Conservation (phyloP, 1,140 invertebrate species). For the Drosophila sp. region DNA sequence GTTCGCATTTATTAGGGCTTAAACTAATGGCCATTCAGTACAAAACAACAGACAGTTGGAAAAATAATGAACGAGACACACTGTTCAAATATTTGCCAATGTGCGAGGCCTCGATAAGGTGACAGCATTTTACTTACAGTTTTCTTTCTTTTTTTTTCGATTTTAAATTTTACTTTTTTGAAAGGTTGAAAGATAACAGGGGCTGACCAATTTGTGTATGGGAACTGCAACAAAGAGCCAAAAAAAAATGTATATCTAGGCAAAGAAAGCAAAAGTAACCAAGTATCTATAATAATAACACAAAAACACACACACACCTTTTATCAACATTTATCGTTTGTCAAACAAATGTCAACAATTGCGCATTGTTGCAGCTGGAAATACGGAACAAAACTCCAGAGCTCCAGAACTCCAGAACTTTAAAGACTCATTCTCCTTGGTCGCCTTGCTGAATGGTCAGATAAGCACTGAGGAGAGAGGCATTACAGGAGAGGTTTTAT, state of each 20-base stretch:
- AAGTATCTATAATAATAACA: slow-evolving; percentile 34
- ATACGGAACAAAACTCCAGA: background rate
- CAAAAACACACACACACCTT: slow-evolving; percentile 43
- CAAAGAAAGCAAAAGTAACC: slow-evolving; percentile 65
- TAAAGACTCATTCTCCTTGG: slow-evolving; percentile 32
- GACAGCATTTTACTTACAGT: slow-evolving; percentile 38
- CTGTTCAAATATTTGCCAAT: slow-evolving; percentile 78
- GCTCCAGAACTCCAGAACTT: slow-evolving; percentile 14
- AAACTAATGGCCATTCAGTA: slow-evolving; percentile 77
- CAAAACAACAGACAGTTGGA: slow-evolving; percentile 11
- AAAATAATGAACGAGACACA: slow-evolving; percentile 43
- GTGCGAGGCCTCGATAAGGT: slow-evolving; percentile 55
- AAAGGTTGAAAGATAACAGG: slow-evolving; percentile 49
- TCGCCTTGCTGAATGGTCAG: slow-evolving; percentile 60
- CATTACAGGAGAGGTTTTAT: slow-evolving; percentile 42
- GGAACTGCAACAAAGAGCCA: slow-evolving; percentile 58
- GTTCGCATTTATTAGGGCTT: slow-evolving; percentile 54
- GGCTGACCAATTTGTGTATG: slow-evolving; percentile 63
- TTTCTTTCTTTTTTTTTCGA: slow-evolving; percentile 23
- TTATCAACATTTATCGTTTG: slow-evolving; percentile 73
- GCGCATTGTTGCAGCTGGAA: slow-evolving; percentile 78
- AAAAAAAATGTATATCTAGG: slow-evolving; percentile 21
- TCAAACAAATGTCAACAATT: slow-evolving; percentile 80
- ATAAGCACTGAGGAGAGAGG: slow-evolving; percentile 31
- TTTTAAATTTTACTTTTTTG: slow-evolving; percentile 21